phyloP scores from a whole-genome alignment of 2,797 vertebrate species.

The Chelmon rostratus region DNA sequence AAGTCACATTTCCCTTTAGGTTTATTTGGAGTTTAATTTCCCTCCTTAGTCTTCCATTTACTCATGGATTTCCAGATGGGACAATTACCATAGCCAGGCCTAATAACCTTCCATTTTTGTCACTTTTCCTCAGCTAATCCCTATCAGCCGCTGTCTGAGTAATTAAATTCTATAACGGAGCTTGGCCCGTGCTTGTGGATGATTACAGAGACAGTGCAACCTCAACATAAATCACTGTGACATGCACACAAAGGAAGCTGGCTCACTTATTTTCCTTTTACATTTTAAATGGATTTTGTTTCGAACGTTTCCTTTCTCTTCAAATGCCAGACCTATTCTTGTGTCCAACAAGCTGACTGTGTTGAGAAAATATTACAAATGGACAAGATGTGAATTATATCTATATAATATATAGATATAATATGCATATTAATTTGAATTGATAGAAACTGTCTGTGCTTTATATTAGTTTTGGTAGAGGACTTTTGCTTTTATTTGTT shows the following conservation, averaged over 20 bases:
- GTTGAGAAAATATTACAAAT: conserved; percentile 1
- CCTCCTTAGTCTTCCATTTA: conserved; percentile 22
- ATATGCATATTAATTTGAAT: neutral
- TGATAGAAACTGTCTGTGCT: neutral
- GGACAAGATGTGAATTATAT: too few species aligned
- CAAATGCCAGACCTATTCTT: conserved; percentile 27
- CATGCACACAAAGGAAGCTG: conserved; percentile 54
- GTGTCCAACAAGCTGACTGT: conserved; percentile 13
- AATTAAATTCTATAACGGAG: conserved; percentile 55
- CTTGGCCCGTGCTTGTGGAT: conserved; percentile 39
- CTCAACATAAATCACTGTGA: conserved; percentile 68
- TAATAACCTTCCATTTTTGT: conserved; percentile 62
- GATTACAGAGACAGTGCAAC: conserved; percentile 56
- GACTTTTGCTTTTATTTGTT: neutral
- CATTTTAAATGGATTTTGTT: conserved; percentile 49
- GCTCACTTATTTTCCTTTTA: conserved; percentile 44
- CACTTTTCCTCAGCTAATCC: conserved; percentile 58
- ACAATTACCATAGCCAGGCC: conserved; percentile 38
- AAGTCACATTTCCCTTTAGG: neutral
- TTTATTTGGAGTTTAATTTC: conserved; percentile 41
- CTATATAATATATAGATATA: too few species aligned
- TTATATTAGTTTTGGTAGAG: neutral
- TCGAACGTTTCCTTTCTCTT: conserved; percentile 25
- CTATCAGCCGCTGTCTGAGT: conserved; percentile 40
- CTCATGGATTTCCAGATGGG: conserved; percentile 34